Base-by-base conservation (phyloP, 2,113 vertebrate genomes). In the Galeopterus variegatus region DNA sequence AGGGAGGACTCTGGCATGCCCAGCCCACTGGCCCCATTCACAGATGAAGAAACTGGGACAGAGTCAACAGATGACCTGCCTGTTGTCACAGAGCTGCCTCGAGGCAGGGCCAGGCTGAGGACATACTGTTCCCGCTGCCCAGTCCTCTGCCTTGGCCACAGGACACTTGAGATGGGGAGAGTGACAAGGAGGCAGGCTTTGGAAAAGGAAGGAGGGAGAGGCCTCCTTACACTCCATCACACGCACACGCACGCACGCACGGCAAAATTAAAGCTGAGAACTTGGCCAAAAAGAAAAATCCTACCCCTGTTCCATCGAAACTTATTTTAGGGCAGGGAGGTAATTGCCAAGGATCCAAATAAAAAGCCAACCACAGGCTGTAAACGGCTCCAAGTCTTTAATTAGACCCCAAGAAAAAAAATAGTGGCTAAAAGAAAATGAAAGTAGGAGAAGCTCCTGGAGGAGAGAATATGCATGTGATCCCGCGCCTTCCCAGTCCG, bases 291-390 rank as follows among this genome's bases (percentile, higher is more conserved):
- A 76, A 96, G 86, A 56, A 93, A 91, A 84, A 95, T 93, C 96
- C 95, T 92, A 67, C 88, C 97, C 96, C 95, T 81, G 96, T 96
- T 98, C 97, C 96, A 98, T 94, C 97, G 98, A 98, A 98, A 98
- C 98, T 98, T 98, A 96, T 96, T 95, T 98, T 98, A 98, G 98
- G 98, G 97, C 97, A 98, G 93, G 93, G 96, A 98, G 97, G 97
- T 98, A 98, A 98, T 98, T 98, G 98, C 98, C 97, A 96, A 98
- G 97, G 98, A 98, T 97, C 98, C 98, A 98, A 98, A 98, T 98
- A 98, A 98, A 99, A 98, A 98, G 97, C 97, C 98, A 97, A 93
- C 98, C 98, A 98, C 97, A 98, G 98, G 98, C 98, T 98, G 98
- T 97, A 98, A 98, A 98, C 83, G 97, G 97, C 96, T 98, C 95